A percentile compares a stretch with the other conserved stretches of the same genome.
Conservation (phyloP, 2,888 invertebrate species). For the Drosophila prostipennis region DNA sequence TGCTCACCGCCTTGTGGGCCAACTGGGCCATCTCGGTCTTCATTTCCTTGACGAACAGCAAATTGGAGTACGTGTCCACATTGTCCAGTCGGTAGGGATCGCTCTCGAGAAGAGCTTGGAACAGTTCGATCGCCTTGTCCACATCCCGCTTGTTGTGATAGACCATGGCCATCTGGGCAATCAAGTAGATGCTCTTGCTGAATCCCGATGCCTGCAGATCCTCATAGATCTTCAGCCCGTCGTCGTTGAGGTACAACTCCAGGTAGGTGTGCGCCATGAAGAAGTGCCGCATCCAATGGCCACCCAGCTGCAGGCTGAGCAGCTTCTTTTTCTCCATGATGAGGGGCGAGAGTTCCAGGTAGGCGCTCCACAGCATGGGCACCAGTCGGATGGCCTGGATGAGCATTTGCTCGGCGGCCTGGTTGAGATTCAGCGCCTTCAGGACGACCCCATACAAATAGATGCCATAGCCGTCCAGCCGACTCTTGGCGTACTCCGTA, state of each 20-base stretch:
- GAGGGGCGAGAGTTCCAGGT: slow-evolving; percentile 95
- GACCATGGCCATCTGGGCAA: slow-evolving; percentile 96
- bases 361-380: slow-evolving; percentile 97
- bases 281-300: slow-evolving; percentile 97
- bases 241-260: slow-evolving; percentile 95
- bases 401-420: slow-evolving; percentile 91
- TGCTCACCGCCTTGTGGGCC: slow-evolving; percentile 96
- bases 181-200: slow-evolving; percentile 93
- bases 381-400: slow-evolving; percentile 91
- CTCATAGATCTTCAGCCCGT: slow-evolving; percentile 93
- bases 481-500: slow-evolving; percentile 86
- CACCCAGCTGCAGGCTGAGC: slow-evolving; percentile 88
- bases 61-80: slow-evolving; percentile 98
- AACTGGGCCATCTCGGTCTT: slow-evolving; percentile 95
- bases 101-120: slow-evolving; percentile 91
- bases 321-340: slow-evolving; percentile 92
- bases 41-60: slow-evolving; percentile 96
- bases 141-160: slow-evolving; percentile 97
- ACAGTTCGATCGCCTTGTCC: slow-evolving; percentile 93
- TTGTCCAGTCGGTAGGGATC: slow-evolving; percentile 98
- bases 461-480: slow-evolving; percentile 93
- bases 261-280: slow-evolving; percentile 95
- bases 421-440: slow-evolving; percentile 92
- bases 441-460: slow-evolving; percentile 96
- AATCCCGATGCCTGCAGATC: slow-evolving; percentile 92